These are phyloP conservation scores for Ecliptopera silaceata DNA, from an alignment of 2,888 invertebrate genomes.

Conservation along the genomic window DNA sequence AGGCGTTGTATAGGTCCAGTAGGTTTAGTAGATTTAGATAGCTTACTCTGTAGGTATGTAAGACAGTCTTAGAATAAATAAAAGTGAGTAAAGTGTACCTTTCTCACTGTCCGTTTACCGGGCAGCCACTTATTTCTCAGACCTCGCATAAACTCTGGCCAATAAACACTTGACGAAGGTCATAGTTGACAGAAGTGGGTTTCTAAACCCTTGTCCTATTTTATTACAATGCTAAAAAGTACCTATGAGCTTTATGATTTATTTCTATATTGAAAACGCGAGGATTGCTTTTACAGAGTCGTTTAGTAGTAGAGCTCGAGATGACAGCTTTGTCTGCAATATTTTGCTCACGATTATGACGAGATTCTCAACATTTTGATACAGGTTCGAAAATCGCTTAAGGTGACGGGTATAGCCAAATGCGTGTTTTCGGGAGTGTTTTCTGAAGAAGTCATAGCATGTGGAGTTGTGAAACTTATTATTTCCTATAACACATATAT, in stretches of 20 bases:
- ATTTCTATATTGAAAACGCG: conserved; percentile 25
- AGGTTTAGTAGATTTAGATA: too few relatives aligned
- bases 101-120: conserved; percentile 35
- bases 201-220: conserved; percentile 33
- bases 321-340: not conserved
- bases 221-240: conserved; percentile 31
- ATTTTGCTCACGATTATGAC: not conserved
- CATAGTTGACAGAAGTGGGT: conserved; percentile 27
- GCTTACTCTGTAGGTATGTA: too few relatives aligned
- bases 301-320: not conserved
- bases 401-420: too few relatives aligned
- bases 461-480: too few relatives aligned
- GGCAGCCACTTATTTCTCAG: conserved; percentile 27
- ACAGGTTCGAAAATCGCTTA: too few relatives aligned
- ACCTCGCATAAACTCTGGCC: conserved; percentile 41
- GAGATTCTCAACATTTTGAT: not conserved
- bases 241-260: conserved; percentile 24
- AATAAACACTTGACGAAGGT: conserved; percentile 59
- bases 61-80: conserved; percentile 22
- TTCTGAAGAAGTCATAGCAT: too few relatives aligned
- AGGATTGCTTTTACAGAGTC: not conserved
- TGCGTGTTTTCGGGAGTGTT: too few relatives aligned
- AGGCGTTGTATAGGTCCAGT: too few relatives aligned
- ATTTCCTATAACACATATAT: too few relatives aligned
- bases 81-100: conserved; percentile 28